These are phyloP conservation scores for Pseudochirops corinnae DNA, from an alignment of 2,797 vertebrate species.

Conservation along the genomic window DNA sequence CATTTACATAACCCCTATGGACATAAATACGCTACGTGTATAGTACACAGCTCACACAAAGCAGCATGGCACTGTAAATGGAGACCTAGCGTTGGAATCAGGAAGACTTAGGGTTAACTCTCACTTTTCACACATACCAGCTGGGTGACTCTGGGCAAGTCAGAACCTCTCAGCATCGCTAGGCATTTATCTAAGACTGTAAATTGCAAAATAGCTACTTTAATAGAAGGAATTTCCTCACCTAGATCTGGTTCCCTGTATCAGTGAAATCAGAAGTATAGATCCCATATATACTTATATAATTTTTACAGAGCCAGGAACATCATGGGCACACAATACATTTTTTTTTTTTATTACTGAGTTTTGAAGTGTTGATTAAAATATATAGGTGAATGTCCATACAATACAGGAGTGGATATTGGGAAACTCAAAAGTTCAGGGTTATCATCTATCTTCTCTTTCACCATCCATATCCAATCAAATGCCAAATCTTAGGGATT, in stretches of 20 bases:
- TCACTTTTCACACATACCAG: neutral
- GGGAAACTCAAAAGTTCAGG: neutral
- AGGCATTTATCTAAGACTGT: neutral
- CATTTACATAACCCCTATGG: neutral
- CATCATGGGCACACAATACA: neutral
- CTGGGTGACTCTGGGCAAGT: neutral
- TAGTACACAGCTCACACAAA: neutral
- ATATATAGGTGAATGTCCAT: neutral
- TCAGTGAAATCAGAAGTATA: neutral
- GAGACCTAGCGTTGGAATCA: neutral
- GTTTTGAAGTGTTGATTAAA: slow-evolving; percentile 35
- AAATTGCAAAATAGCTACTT: neutral
- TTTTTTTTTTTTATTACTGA: slow-evolving; percentile 27
- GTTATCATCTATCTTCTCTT: neutral
- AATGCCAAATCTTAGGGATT: neutral
- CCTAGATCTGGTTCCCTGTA: neutral
- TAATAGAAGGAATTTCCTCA: neutral
- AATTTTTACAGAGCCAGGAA: slow-evolving; percentile 26
- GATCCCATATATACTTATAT: neutral
- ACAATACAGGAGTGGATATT: neutral
- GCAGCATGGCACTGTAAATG: neutral
- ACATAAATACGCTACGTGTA: neutral
- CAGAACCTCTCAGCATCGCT: neutral
- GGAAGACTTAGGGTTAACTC: neutral
- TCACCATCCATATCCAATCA: neutral